These are phyloP conservation scores for Alcis repandata DNA, from an alignment of 2,888 invertebrate species.

Conservation along the genomic window DNA sequence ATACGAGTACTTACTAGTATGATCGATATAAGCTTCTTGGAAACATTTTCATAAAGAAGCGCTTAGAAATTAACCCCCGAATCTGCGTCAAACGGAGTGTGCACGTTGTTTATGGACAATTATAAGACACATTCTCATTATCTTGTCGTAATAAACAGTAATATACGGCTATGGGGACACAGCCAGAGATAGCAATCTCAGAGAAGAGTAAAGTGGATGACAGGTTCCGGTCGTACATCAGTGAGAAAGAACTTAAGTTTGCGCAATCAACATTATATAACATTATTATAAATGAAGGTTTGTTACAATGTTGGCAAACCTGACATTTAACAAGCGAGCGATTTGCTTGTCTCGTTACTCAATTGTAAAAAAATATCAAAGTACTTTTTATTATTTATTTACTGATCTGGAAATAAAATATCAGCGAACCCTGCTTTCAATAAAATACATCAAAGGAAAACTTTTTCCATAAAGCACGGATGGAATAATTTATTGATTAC, in stretches of 20 bases:
- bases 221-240: not conserved
- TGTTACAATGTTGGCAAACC: too few species aligned
- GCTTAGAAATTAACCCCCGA: conserved; percentile 29
- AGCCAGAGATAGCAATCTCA: not conserved
- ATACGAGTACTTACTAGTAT: not conserved
- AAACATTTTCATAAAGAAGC: conserved; percentile 16
- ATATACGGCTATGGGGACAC: conserved; percentile 18
- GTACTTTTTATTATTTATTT: too few species aligned
- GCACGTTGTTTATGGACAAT: conserved; percentile 34
- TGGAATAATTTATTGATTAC: too few species aligned
- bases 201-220: not conserved
- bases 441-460: too few species aligned
- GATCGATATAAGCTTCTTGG: conserved; percentile 3
- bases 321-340: too few species aligned
- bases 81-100: conserved; percentile 19
- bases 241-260: conserved; percentile 1
- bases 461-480: too few species aligned
- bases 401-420: too few species aligned
- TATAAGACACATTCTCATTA: conserved; percentile 37
- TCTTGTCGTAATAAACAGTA: conserved; percentile 31
- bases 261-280: too few species aligned
- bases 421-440: too few species aligned
- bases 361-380: too few species aligned
- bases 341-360: too few species aligned
- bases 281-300: too few species aligned